Evolutionary conservation across 2,888 invertebrate genomes (phyloP).

Genomic region (Cryptosula pallasiana): DNA sequence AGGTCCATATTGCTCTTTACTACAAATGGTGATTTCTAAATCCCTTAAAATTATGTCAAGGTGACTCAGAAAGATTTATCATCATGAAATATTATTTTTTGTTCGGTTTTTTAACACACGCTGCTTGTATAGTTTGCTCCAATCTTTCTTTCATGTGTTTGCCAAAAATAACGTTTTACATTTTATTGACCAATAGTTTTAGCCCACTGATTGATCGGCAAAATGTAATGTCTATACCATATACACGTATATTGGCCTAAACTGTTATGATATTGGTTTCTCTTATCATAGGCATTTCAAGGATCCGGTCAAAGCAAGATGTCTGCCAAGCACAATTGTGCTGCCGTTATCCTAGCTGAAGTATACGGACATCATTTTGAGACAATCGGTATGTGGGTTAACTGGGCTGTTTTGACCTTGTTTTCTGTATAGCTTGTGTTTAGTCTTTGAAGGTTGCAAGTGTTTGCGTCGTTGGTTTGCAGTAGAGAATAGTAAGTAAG

Average conservation of each 20-base stretch:
- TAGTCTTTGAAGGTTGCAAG: too few relatives aligned
- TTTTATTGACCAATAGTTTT: background rate
- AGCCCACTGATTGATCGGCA: background rate
- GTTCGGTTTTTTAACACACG: too few relatives aligned
- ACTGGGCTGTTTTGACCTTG: too few relatives aligned
- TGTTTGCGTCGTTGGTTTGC: too few relatives aligned
- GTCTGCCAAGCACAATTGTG: conserved; percentile 9
- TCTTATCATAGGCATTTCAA: conserved; percentile 1
- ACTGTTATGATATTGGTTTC: background rate
- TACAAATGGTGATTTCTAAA: too few relatives aligned
- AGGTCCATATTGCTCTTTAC: too few relatives aligned
- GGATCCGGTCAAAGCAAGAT: conserved; percentile 13
- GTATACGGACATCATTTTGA: conserved; percentile 19
- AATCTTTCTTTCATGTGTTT: background rate
- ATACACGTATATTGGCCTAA: background rate
- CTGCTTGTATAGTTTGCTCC: too few relatives aligned
- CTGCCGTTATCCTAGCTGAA: conserved; percentile 3
- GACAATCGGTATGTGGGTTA: background rate
- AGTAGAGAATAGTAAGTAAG: too few relatives aligned
- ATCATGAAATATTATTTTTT: too few relatives aligned
- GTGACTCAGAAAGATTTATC: too few relatives aligned
- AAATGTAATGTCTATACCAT: background rate
- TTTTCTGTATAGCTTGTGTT: too few relatives aligned
- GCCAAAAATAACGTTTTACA: background rate
- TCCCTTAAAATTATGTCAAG: too few relatives aligned